Evolutionary conservation across 2,888 invertebrate genomes (phyloP).

Genomic region (Ochropleura leucogaster): DNA sequence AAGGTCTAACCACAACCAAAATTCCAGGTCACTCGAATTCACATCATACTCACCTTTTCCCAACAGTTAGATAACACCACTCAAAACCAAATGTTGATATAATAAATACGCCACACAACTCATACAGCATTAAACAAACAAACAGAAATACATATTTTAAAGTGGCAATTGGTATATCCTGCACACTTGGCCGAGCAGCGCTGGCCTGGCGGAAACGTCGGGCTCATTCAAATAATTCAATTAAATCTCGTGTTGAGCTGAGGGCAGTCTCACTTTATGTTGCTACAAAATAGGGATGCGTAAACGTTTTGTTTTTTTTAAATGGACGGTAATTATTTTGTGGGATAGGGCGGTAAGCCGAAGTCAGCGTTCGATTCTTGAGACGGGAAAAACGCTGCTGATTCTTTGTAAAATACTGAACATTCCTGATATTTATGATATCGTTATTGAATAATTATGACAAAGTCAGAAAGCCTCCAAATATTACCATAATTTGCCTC

Average conservation of each 20-base stretch:
- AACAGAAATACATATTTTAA: constrained; percentile 81
- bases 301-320: constrained; percentile 40
- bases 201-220: constrained; percentile 85
- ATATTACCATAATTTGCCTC: neutral
- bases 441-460: neutral
- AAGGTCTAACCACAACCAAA: neutral
- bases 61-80: constrained; percentile 43
- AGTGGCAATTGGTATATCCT: constrained; percentile 88
- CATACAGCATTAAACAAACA: constrained; percentile 55
- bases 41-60: constrained; percentile 9
- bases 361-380: constrained; percentile 18
- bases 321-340: constrained; percentile 26
- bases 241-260: constrained; percentile 85
- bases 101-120: constrained; percentile 28
- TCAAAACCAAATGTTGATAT: constrained; percentile 26
- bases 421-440: neutral
- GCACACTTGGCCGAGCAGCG: constrained; percentile 73
- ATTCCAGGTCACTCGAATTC: constrained; percentile 8
- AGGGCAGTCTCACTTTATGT: constrained; percentile 84
- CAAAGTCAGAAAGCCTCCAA: neutral
- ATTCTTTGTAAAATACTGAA: neutral
- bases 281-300: constrained; percentile 80
- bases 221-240: constrained; percentile 89
- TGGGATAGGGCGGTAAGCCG: neutral
- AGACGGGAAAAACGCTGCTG: neutral